Base-by-base conservation (phyloP, 2,888 invertebrate species). In the Eupithecia exiguata region DNA sequence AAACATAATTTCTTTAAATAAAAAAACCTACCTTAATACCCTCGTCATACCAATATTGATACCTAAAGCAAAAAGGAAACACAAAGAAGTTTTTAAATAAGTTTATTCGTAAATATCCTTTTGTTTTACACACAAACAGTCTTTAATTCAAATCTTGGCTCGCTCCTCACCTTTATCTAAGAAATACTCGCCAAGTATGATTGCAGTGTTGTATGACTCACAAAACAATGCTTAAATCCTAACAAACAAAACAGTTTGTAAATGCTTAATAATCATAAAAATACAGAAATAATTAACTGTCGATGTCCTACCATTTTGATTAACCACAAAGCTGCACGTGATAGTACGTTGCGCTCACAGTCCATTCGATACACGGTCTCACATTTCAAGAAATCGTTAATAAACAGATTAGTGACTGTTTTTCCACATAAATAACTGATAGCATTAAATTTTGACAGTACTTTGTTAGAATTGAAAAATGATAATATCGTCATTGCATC, bases 61-160 rank as follows among this genome's bases (percentile, higher is more conserved):
- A 63, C 7, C 5, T 4, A 10, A 35, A 43, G 43, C 7, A 10
- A 53, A 65, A 14, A 65, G 21, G 5, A 65, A 30, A 49, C 12
- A 70, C 30, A 53, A 30, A 65, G 5, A 9, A 35, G 21, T 16
- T 35, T 66, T 53, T 12, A 16, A 49, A 66, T 66, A 53, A 25
- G 49, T 53, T 66, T 66, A 66, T 71, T 66, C 53, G 12, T 58
- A 67, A 62, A 62, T 16, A 66, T 66, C 67, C 49, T 40, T 70
- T 75, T 72, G 72, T 72, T 70, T 68, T 21, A 66, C 36, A 70
- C 63, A 75, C 63, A 69, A 9, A 30, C 30, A 18, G 38, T 46
- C 61, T 53, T 61, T 61, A 14, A 5, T 61, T 18, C 16, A 65
- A 25, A 36, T 38, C 70, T 70, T 70, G 62, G 70, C 70, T 63